These are phyloP conservation scores for Emmelina monodactyla DNA, from an alignment of 2,888 invertebrate genomes.

Conservation along the genomic window DNA sequence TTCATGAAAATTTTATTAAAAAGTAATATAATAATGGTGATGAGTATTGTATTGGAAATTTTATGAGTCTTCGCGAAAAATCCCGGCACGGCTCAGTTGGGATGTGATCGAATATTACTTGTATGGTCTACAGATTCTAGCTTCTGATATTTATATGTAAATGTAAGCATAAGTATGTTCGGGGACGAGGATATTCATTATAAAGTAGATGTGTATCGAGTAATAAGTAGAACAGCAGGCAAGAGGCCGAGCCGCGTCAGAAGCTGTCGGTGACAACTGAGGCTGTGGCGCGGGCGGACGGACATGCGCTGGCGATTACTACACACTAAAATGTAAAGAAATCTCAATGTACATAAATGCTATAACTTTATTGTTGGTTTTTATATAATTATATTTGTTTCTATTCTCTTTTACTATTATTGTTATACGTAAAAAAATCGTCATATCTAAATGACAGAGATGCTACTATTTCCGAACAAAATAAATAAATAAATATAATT, in stretches of 20 bases:
- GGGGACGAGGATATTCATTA: constrained; percentile 23
- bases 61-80: constrained; percentile 8
- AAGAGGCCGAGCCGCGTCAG: constrained; percentile 12
- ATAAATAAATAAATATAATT: no score
- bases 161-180: constrained; percentile 28
- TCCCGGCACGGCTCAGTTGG: constrained; percentile 9
- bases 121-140: constrained; percentile 28
- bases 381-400: constrained; percentile 38
- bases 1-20: constrained; percentile 32
- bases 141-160: constrained; percentile 31
- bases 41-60: constrained; percentile 10
- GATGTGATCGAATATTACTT: constrained; percentile 11
- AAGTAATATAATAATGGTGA: not conserved
- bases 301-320: no score
- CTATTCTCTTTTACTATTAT: constrained; percentile 41
- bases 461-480: no score
- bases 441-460: constrained; percentile 48
- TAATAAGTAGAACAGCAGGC: constrained; percentile 20
- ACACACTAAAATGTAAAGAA: no score
- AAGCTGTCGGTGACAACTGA: no score
- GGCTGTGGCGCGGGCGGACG: no score
- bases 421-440: constrained; percentile 39
- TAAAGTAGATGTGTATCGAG: constrained; percentile 33
- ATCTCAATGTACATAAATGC: no score
- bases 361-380: constrained; percentile 53